Percentiles rank a stretch among this genome's conserved stretches.
These are phyloP conservation scores for Gymnocephalus cernua DNA, from an alignment of 2,113 vertebrate species.

Conservation along the genomic window DNA sequence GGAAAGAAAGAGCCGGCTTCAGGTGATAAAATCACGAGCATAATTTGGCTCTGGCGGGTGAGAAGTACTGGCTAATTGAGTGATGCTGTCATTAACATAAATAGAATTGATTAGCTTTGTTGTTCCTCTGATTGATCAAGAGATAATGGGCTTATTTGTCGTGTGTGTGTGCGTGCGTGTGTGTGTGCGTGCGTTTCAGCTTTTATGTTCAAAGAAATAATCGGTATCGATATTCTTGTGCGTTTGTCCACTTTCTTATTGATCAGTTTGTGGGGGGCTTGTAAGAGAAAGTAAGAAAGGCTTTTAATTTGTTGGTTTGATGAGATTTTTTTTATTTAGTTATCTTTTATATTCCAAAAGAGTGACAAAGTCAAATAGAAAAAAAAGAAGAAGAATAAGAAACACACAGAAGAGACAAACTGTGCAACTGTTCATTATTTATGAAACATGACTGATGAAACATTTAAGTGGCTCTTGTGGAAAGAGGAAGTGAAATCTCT, in stretches of 20 bases:
- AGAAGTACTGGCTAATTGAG: slow-evolving; percentile 37
- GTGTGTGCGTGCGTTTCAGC: not conserved
- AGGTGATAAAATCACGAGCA: slow-evolving; percentile 33
- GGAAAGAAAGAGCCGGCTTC: not conserved
- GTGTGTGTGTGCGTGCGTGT: not conserved
- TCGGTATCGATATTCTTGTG: not conserved
- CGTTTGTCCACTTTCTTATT: slow-evolving; percentile 9
- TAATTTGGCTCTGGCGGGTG: slow-evolving; percentile 7
- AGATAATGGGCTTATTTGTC: slow-evolving; percentile 34
- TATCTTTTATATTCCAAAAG: not conserved
- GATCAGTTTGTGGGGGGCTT: slow-evolving; percentile 24
- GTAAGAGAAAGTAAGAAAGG: not conserved
- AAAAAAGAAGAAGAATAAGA: not conserved
- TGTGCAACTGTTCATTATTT: slow-evolving; percentile 2
- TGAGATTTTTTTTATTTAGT: not conserved
- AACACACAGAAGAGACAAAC: not conserved
- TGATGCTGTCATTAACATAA: slow-evolving; percentile 40
- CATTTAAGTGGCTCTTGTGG: slow-evolving; percentile 10
- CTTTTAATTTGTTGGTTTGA: not conserved
- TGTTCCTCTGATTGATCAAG: slow-evolving; percentile 51
- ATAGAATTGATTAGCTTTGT: slow-evolving; percentile 47
- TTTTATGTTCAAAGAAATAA: slow-evolving; percentile 15
- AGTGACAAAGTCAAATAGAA: not conserved
- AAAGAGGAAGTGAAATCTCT: slow-evolving; percentile 29
- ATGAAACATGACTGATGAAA: slow-evolving; percentile 25